Evolutionary conservation across 2,888 invertebrate species (phyloP).

Genomic region (Acanthopleura granulata): DNA sequence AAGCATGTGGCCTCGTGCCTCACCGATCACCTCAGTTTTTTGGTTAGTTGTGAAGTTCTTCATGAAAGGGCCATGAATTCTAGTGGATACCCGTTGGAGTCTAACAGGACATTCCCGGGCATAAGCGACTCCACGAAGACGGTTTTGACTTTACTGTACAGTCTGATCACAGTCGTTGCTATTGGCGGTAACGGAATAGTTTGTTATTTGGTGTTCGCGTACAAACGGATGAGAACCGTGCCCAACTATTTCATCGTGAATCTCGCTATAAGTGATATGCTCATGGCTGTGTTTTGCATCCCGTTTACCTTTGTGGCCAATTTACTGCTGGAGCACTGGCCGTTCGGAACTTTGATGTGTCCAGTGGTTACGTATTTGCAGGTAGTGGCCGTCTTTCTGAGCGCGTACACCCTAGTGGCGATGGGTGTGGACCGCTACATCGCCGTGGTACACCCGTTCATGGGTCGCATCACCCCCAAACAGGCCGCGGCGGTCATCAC

Average conservation of each 20-base stretch:
- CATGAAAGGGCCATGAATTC: neutral
- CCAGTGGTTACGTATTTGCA: slow-evolving; percentile 86
- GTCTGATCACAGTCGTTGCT: slow-evolving; percentile 53
- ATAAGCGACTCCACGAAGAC: slow-evolving; percentile 53
- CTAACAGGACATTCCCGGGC: neutral
- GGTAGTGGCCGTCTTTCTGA: slow-evolving; percentile 74
- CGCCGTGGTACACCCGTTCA: slow-evolving; percentile 88
- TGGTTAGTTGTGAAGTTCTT: too few relatives aligned
- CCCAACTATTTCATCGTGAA: slow-evolving; percentile 50
- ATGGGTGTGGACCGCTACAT: slow-evolving; percentile 91
- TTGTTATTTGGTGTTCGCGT: slow-evolving; percentile 44
- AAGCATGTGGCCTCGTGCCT: too few relatives aligned
- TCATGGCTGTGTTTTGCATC: slow-evolving; percentile 68
- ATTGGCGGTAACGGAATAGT: slow-evolving; percentile 58
- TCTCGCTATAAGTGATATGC: slow-evolving; percentile 46
- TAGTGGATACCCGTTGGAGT: neutral
- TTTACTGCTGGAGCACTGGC: slow-evolving; percentile 85
- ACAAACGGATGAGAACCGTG: slow-evolving; percentile 61
- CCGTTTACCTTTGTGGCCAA: slow-evolving; percentile 78
- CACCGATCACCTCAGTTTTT: too few relatives aligned
- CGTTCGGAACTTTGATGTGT: slow-evolving; percentile 85
- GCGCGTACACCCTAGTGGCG: slow-evolving; percentile 89
- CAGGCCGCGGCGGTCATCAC: slow-evolving; percentile 79
- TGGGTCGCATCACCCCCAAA: slow-evolving; percentile 82
- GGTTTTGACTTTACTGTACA: slow-evolving; percentile 62